Conservation (phyloP, 53 echinoderm and acorn worm genomes). For the Paracentrotus lividus region DNA sequence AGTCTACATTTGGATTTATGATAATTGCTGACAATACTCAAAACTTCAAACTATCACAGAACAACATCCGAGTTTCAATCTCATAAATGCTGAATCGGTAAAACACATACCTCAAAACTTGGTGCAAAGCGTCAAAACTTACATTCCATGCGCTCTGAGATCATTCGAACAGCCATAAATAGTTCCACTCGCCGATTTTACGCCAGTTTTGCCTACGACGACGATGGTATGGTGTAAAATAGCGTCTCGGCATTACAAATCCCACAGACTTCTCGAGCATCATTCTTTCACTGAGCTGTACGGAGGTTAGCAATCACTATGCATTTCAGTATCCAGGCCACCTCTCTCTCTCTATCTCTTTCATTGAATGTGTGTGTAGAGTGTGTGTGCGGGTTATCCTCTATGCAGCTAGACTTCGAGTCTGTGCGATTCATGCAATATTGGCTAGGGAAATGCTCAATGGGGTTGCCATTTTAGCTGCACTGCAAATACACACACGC, state of each 20-base stretch:
- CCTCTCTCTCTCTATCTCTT: constrained; percentile 54
- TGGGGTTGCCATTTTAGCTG: constrained; percentile 45
- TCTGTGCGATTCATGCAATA: constrained; percentile 46
- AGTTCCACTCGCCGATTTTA: constrained; percentile 52
- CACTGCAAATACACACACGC: constrained; percentile 50
- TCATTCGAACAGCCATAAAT: constrained; percentile 37
- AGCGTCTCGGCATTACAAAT: constrained; percentile 21
- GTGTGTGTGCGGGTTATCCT: background rate
- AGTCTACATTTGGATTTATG: background rate
- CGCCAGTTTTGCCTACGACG: constrained; percentile 39
- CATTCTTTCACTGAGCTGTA: background rate
- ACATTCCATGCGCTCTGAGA: constrained; percentile 25
- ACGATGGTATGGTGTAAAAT: background rate
- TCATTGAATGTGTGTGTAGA: constrained; percentile 28
- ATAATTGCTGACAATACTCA: background rate
- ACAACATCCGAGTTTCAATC: background rate
- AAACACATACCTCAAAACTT: constrained; percentile 29
- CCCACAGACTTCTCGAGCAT: constrained; percentile 24
- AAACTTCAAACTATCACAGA: background rate
- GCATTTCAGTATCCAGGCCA: constrained; percentile 31
- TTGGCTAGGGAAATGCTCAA: constrained; percentile 41
- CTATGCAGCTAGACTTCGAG: background rate
- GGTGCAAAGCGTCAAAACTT: constrained; percentile 23
- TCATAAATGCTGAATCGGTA: background rate
- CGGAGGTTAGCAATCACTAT: constrained; percentile 24